Percentiles rank a stretch among this genome's conserved stretches.
These are phyloP conservation scores for Mesocentrotus franciscanus DNA, from an alignment of 53 echinoderm and acorn worm genomes.

Conservation along the genomic window DNA sequence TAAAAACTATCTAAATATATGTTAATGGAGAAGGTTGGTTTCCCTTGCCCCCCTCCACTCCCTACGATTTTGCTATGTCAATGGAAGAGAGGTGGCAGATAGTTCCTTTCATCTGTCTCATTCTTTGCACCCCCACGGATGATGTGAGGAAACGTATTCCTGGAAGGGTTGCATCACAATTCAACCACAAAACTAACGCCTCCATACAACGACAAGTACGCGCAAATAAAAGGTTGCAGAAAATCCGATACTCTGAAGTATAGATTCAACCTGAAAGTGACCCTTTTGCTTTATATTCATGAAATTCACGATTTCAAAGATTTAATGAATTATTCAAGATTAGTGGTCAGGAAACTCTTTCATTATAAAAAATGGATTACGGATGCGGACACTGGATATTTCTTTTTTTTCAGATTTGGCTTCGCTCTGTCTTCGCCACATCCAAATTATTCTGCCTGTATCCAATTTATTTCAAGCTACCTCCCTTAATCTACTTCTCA, in stretches of 20 bases:
- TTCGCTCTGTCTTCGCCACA: background rate
- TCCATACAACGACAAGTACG: background rate
- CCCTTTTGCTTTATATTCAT: background rate
- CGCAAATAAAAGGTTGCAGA: background rate
- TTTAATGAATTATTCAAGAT: background rate
- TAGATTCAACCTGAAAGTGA: background rate
- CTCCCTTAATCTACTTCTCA: background rate
- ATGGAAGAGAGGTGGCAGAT: background rate
- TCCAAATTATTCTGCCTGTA: background rate
- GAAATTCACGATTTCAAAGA: background rate
- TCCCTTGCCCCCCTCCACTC: background rate
- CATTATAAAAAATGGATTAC: background rate
- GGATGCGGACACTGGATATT: background rate
- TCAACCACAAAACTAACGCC: conserved; percentile 1
- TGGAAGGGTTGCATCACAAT: background rate
- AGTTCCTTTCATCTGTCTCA: background rate
- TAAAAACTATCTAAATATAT: background rate
- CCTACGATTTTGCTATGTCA: background rate
- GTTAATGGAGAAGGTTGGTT: background rate
- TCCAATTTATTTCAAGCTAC: background rate
- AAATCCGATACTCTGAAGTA: background rate
- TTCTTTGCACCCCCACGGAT: background rate
- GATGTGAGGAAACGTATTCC: background rate
- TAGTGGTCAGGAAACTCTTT: background rate
- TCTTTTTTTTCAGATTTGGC: background rate